A percentile compares a stretch with the other conserved stretches of the same genome.
Evolutionary conservation across 2,888 invertebrate species (phyloP).

Genomic region (Pedicia rivosa): DNA sequence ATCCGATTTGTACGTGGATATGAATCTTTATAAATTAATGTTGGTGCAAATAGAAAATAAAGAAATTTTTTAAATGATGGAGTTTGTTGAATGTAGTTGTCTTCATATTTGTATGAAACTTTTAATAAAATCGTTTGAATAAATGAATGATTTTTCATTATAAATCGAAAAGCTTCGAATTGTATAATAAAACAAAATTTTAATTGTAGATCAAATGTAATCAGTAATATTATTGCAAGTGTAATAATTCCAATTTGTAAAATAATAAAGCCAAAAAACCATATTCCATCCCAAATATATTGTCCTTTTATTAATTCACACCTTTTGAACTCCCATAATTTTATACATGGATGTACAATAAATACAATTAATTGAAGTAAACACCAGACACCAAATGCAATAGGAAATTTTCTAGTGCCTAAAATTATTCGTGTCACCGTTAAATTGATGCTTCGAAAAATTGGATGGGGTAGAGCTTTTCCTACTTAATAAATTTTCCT

Average conservation of each 20-base stretch:
- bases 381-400: slow-evolving; percentile 39
- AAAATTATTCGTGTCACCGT: slow-evolving; percentile 40
- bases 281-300: too few species aligned
- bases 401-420: slow-evolving; percentile 43
- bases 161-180: slow-evolving; percentile 31
- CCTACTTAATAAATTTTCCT: too few species aligned
- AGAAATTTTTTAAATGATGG: slow-evolving; percentile 54
- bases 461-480: too few species aligned
- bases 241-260: too few species aligned
- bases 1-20: slow-evolving; percentile 60
- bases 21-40: slow-evolving; percentile 39
- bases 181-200: neutral
- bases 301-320: too few species aligned
- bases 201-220: too few species aligned
- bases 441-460: slow-evolving; percentile 34
- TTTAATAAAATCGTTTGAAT: slow-evolving; percentile 33
- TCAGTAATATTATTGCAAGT: too few species aligned
- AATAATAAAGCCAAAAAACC: too few species aligned
- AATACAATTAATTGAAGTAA: slow-evolving; percentile 32
- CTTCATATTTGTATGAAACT: neutral
- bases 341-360: slow-evolving; percentile 29
- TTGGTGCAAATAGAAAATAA: slow-evolving; percentile 73
- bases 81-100: slow-evolving; percentile 11
- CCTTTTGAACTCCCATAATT: slow-evolving; percentile 34
- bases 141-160: slow-evolving; percentile 72